phyloP scores from a whole-genome alignment of 1,140 invertebrate species.

The Adelges cooleyi region DNA sequence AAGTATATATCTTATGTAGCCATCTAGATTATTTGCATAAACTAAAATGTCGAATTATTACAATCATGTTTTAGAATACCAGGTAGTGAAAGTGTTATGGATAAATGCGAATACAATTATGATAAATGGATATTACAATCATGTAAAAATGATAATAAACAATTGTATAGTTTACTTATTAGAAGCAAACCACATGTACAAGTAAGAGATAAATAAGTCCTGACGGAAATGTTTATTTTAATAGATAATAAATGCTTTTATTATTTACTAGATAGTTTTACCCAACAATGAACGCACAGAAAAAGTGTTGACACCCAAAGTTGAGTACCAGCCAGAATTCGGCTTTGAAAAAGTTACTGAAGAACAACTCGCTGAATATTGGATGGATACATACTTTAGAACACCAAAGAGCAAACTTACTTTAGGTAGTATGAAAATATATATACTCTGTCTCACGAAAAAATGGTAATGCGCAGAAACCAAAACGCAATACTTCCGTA shows the following conservation, averaged over 20 bases:
- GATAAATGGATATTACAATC: slow-evolving; percentile 6
- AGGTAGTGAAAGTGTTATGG: background rate
- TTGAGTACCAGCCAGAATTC: slow-evolving; percentile 21
- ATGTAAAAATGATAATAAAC: background rate
- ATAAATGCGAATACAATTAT: background rate
- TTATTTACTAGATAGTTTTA: background rate
- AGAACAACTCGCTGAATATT: slow-evolving; percentile 6
- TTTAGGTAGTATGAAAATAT: background rate
- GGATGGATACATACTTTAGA: slow-evolving; percentile 7
- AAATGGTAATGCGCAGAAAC: no score
- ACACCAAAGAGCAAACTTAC: background rate
- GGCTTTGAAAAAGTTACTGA: slow-evolving; percentile 6
- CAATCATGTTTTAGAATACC: no score
- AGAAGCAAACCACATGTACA: slow-evolving; percentile 12
- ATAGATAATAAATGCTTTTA: no score
- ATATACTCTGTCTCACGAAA: no score
- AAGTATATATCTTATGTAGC: no score
- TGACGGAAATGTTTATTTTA: no score
- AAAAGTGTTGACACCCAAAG: background rate
- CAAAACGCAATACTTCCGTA: no score
- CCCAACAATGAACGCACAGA: background rate
- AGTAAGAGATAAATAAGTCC: background rate
- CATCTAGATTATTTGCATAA: no score
- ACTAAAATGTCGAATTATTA: no score
- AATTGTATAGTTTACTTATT: background rate